Percentiles rank a stretch among this genome's conserved stretches.
phyloP scores from a whole-genome alignment of 2,797 vertebrate species.

The Sebastes kiyomatsui region DNA sequence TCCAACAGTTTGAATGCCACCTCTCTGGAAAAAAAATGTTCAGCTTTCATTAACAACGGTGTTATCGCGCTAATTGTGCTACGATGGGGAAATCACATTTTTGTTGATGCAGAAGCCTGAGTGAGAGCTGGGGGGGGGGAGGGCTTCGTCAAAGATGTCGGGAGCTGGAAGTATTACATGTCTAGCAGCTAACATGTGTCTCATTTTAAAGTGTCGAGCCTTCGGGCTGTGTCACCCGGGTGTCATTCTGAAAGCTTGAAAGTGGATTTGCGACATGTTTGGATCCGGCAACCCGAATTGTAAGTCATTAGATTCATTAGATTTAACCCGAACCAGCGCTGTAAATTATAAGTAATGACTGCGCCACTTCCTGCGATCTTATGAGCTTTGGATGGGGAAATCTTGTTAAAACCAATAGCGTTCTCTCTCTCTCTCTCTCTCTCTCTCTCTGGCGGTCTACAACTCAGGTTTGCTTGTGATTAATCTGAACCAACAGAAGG shows the following conservation, averaged over 20 bases:
- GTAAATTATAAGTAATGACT: slow-evolving; percentile 63
- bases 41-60: slow-evolving; percentile 52
- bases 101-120: background rate
- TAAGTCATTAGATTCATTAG: slow-evolving; percentile 56
- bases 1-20: slow-evolving; percentile 48
- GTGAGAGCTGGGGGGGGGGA: background rate
- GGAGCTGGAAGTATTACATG: slow-evolving; percentile 1
- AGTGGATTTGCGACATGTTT: slow-evolving; percentile 41
- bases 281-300: slow-evolving; percentile 24
- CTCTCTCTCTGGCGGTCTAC: slow-evolving; percentile 18
- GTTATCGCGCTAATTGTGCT: slow-evolving; percentile 57
- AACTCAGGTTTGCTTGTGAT: slow-evolving; percentile 54
- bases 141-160: background rate
- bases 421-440: slow-evolving; percentile 10
- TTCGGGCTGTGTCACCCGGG: background rate
- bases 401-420: slow-evolving; percentile 43
- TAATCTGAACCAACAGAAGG: slow-evolving; percentile 68
- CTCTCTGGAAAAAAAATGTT: slow-evolving; percentile 47
- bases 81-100: slow-evolving; percentile 21
- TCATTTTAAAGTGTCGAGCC: slow-evolving; percentile 6
- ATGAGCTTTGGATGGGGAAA: slow-evolving; percentile 36
- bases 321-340: slow-evolving; percentile 30
- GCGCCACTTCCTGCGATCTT: slow-evolving; percentile 32
- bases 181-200: slow-evolving; percentile 3
- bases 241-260: slow-evolving; percentile 21